phyloP scores from a whole-genome alignment of 2,888 invertebrate species.

The Agrotis segetum region DNA sequence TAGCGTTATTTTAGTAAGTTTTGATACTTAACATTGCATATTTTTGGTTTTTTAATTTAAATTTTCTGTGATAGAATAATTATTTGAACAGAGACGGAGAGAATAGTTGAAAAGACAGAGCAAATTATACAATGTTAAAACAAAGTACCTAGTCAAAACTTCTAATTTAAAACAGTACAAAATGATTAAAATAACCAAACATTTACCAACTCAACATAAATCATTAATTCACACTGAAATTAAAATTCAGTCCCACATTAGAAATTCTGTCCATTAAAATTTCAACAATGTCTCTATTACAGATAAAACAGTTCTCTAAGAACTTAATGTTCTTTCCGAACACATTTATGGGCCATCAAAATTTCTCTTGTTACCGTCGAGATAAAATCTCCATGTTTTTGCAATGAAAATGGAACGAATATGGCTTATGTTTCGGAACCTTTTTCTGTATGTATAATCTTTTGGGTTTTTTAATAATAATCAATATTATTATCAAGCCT shows the following conservation, averaged over 20 bases:
- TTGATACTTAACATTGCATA: not conserved
- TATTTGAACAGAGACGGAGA: not conserved
- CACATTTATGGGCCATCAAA: slow-evolving; percentile 57
- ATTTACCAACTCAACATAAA: not conserved
- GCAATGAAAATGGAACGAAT: slow-evolving; percentile 8
- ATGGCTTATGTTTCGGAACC: not conserved
- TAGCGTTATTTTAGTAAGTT: not conserved
- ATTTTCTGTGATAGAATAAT: not conserved
- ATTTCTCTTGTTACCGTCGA: slow-evolving; percentile 24
- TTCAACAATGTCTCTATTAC: slow-evolving; percentile 52
- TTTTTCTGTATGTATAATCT: not conserved
- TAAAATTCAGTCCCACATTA: slow-evolving; percentile 54
- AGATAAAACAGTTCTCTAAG: slow-evolving; percentile 49
- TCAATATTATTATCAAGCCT: no score
- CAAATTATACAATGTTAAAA: not conserved
- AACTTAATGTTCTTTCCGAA: slow-evolving; percentile 57
- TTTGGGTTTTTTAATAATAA: not conserved
- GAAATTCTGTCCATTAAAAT: slow-evolving; percentile 52
- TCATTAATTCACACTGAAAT: slow-evolving; percentile 41
- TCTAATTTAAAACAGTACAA: not conserved
- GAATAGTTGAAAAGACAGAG: not conserved
- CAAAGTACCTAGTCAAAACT: not conserved
- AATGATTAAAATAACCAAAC: not conserved
- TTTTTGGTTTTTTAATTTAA: not conserved
- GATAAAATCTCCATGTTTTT: slow-evolving; percentile 29